phyloP scores from a whole-genome alignment of 1,140 invertebrate genomes.

The Drosophila micromelanica region DNA sequence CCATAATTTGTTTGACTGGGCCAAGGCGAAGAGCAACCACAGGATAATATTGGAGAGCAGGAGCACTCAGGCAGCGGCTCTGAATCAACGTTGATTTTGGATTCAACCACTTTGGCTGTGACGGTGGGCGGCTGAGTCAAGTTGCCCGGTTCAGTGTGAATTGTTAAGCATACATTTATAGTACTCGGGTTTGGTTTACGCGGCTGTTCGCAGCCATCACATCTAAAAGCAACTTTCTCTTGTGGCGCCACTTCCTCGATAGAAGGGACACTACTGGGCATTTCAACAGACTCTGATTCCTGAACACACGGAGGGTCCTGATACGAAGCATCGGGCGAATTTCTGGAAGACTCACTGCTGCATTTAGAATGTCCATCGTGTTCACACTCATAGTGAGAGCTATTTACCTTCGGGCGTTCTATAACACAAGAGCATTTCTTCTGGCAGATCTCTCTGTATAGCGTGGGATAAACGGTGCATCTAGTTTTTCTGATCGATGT shows the following conservation, averaged over 20 bases:
- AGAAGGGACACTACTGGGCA: neutral
- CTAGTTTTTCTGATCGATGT: neutral
- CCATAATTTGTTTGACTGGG: neutral
- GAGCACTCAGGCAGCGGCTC: too few species aligned
- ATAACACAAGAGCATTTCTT: neutral
- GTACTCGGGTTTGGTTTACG: neutral
- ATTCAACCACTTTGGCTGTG: neutral
- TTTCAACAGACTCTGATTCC: neutral
- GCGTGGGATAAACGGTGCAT: conserved; percentile 24
- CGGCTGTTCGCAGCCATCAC: neutral
- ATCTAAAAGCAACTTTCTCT: neutral
- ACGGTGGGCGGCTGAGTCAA: neutral
- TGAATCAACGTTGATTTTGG: neutral
- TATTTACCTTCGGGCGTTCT: conserved; percentile 35
- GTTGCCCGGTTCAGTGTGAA: conserved; percentile 5
- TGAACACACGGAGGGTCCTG: neutral
- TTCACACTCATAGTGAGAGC: neutral
- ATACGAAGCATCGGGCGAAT: neutral
- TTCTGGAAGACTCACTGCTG: conserved; percentile 14
- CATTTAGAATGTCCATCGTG: conserved; percentile 10
- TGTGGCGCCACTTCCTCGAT: neutral
- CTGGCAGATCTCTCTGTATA: conserved; percentile 1
- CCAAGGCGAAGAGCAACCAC: neutral
- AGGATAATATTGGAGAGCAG: too few species aligned
- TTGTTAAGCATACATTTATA: conserved; percentile 41